Percentiles rank a stretch among this genome's conserved stretches.
These are phyloP conservation scores for Sebastes minor DNA, from an alignment of 2,797 vertebrate species.

Conservation along the genomic window DNA sequence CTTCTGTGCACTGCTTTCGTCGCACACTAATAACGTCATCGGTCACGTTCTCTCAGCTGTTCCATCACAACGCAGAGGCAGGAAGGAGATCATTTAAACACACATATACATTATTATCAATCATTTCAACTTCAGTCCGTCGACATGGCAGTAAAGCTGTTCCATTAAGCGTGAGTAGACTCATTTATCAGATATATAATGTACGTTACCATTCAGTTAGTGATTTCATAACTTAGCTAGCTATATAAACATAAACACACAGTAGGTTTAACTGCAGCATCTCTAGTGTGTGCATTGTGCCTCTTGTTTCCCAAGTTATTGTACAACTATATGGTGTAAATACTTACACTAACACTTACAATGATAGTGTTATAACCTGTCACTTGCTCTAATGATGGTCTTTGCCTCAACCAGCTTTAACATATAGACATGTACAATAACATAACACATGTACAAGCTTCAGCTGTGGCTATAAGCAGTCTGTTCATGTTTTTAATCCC, in stretches of 20 bases:
- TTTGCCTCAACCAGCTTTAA: not conserved
- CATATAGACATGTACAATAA: not conserved
- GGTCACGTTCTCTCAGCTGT: slow-evolving; percentile 71
- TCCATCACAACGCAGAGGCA: slow-evolving; percentile 14
- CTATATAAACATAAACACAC: no score
- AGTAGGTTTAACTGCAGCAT: not conserved
- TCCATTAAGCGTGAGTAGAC: slow-evolving; percentile 44
- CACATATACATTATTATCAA: not conserved
- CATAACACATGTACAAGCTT: not conserved
- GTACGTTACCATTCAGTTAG: not conserved
- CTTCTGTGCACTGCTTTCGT: not conserved
- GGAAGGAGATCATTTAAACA: slow-evolving; percentile 32
- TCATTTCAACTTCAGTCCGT: not conserved
- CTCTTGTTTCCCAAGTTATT: not conserved
- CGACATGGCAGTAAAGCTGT: not conserved
- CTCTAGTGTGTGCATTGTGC: not conserved
- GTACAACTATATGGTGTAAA: not conserved
- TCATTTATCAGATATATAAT: not conserved
- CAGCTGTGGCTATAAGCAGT: not conserved
- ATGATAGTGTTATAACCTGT: not conserved
- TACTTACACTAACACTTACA: not conserved
- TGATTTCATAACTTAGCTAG: not conserved
- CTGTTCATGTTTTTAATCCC: not conserved
- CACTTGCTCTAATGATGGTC: not conserved
- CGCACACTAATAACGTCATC: slow-evolving; percentile 56